These are phyloP conservation scores for Mastomys natalensis DNA, from an alignment of 2,113 vertebrate genomes.

Conservation along the genomic window DNA sequence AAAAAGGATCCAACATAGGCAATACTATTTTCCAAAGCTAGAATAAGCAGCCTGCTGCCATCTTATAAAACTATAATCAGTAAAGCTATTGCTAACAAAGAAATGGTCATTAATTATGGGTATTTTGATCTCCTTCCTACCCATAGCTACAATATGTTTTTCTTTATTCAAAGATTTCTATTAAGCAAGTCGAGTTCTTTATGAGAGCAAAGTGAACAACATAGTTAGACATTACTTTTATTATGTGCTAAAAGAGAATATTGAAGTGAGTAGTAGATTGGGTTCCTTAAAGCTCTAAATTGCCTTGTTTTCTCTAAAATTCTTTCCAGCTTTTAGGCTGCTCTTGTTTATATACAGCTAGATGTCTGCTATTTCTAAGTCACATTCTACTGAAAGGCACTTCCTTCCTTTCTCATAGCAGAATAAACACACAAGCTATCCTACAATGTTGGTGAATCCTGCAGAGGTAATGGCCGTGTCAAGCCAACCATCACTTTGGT, in stretches of 20 bases:
- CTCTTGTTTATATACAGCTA: background rate
- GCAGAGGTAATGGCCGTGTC: background rate
- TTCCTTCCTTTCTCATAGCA: constrained; percentile 34
- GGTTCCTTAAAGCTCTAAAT: constrained; percentile 19
- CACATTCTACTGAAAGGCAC: background rate
- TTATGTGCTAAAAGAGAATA: background rate
- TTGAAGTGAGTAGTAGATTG: background rate
- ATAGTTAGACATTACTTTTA: constrained; percentile 19
- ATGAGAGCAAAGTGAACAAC: constrained; percentile 46
- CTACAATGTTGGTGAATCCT: background rate
- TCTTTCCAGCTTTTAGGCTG: constrained; percentile 12
- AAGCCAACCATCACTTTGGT: background rate
- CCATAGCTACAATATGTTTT: background rate
- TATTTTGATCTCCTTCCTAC: constrained; percentile 32
- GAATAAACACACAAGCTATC: constrained; percentile 14
- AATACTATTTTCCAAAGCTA: constrained; percentile 35
- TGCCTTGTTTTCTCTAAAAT: constrained; percentile 20
- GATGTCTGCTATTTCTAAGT: constrained; percentile 19
- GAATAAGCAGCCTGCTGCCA: constrained; percentile 27
- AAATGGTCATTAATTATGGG: background rate
- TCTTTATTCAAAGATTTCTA: constrained; percentile 35
- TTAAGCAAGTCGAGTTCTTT: constrained; percentile 4
- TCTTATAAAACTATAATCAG: constrained; percentile 41
- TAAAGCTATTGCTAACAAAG: constrained; percentile 23
- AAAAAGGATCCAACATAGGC: background rate